Conservation (phyloP, 2,113 vertebrate genomes). For the Carettochelys insculpta region DNA sequence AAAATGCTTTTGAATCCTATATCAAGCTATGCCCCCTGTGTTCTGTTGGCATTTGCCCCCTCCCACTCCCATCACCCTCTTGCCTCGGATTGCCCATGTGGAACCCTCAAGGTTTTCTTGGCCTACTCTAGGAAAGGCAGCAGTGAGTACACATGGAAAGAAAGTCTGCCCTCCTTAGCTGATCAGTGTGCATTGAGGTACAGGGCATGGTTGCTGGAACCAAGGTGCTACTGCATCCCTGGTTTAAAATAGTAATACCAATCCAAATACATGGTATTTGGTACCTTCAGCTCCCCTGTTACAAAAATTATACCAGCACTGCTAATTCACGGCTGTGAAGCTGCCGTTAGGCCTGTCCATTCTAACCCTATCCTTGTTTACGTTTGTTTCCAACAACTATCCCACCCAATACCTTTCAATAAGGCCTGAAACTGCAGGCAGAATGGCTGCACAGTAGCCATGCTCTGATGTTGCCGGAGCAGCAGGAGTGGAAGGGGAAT, state of each 20-base stretch:
- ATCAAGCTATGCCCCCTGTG: background rate
- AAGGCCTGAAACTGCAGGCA: background rate
- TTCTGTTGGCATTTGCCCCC: background rate
- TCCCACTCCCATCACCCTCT: background rate
- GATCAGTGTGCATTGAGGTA: background rate
- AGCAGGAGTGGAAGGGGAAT: background rate
- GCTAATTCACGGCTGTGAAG: background rate
- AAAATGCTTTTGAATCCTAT: background rate
- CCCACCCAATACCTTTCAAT: too few relatives aligned
- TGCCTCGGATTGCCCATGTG: background rate
- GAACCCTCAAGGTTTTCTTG: background rate
- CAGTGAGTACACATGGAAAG: too few relatives aligned
- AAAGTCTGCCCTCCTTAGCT: too few relatives aligned
- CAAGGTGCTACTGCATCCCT: too few relatives aligned
- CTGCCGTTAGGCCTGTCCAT: background rate
- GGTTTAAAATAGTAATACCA: too few relatives aligned
- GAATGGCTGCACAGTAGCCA: background rate
- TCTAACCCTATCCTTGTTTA: background rate
- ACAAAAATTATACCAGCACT: too few relatives aligned
- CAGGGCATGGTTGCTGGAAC: background rate
- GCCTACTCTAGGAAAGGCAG: background rate
- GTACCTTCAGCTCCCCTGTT: too few relatives aligned
- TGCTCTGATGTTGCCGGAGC: background rate
- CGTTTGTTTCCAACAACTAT: background rate
- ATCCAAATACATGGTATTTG: too few relatives aligned